Conservation (phyloP, 2,797 vertebrate species). For the Tauraco hartlaubi region DNA sequence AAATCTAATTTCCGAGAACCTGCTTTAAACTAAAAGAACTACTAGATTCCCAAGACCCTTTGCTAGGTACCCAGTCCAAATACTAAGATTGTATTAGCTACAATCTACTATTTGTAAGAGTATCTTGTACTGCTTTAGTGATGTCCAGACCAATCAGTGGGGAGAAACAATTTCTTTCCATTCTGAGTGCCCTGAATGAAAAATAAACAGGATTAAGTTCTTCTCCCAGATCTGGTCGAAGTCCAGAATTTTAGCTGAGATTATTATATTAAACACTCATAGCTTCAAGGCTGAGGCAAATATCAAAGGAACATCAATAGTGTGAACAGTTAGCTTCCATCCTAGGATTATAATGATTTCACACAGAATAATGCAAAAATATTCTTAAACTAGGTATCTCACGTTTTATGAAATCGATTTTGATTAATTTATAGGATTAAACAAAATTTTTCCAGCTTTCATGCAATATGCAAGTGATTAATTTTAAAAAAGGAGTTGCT, state of each 20-base stretch:
- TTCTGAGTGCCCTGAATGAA: neutral
- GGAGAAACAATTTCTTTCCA: neutral
- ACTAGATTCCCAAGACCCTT: neutral
- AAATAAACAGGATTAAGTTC: neutral
- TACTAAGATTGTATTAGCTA: neutral
- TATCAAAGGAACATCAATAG: neutral
- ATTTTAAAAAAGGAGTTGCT: conserved; percentile 5
- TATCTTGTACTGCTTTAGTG: neutral
- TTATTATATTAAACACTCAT: neutral
- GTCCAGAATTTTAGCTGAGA: conserved; percentile 2
- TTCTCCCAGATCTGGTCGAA: neutral
- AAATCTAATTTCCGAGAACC: neutral
- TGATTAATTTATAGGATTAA: conserved; percentile 26
- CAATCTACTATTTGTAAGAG: neutral
- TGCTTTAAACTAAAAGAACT: neutral
- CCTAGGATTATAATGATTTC: neutral
- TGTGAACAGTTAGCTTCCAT: neutral
- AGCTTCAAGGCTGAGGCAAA: neutral
- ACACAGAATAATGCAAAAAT: neutral
- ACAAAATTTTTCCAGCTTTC: neutral
- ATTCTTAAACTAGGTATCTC: neutral
- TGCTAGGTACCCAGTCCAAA: neutral
- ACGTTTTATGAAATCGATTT: conserved; percentile 1
- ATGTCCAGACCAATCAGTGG: neutral
- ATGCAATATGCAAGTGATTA: neutral